A percentile compares a stretch with the other conserved stretches of the same genome.
These are phyloP conservation scores for Xestia xanthographa DNA, from an alignment of 2,888 invertebrate genomes.

Conservation along the genomic window DNA sequence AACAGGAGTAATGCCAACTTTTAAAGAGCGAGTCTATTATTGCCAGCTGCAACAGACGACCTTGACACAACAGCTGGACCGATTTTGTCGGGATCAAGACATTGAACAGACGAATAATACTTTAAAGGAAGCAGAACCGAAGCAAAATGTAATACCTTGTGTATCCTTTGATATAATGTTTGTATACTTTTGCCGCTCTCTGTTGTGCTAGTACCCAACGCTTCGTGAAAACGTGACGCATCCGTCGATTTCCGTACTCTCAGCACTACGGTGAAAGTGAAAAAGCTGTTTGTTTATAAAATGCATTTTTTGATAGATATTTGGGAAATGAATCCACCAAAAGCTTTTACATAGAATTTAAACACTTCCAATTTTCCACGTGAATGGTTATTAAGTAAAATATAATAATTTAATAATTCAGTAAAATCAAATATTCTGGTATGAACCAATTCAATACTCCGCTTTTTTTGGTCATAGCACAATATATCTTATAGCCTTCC, in stretches of 20 bases:
- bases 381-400: too few relatives aligned
- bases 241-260: not conserved
- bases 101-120: not conserved
- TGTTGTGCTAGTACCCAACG: not conserved
- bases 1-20: too few relatives aligned
- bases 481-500: too few relatives aligned
- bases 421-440: too few relatives aligned
- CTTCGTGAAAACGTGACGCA: not conserved
- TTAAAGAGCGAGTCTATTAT: too few relatives aligned
- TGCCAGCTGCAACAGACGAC: too few relatives aligned
- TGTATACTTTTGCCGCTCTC: not conserved
- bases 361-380: not conserved
- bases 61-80: too few relatives aligned
- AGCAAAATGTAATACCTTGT: not conserved
- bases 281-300: not conserved
- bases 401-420: too few relatives aligned
- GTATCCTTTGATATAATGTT: not conserved
- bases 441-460: too few relatives aligned
- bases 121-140: not conserved
- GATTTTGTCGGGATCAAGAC: not conserved
- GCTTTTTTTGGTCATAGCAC: too few relatives aligned
- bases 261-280: not conserved
- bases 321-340: not conserved
- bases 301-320: not conserved
- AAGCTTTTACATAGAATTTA: not conserved